These are phyloP conservation scores for Syrphus vitripennis DNA, from an alignment of 2,888 invertebrate species.

Conservation along the genomic window DNA sequence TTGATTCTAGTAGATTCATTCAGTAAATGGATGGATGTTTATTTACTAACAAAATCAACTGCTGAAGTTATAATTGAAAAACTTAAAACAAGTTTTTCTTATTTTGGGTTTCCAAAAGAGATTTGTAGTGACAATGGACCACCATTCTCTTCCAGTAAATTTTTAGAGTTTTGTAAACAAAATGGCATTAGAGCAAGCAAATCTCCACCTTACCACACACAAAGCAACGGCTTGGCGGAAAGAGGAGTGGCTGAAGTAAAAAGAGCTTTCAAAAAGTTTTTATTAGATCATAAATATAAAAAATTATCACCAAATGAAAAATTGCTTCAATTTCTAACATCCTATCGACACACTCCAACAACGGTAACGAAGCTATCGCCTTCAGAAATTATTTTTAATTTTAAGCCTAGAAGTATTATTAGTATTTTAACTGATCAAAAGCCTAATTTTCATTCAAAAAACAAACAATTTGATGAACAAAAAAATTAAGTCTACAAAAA, in stretches of 20 bases:
- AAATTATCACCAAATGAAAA: not conserved
- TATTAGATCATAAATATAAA: conserved; percentile 10
- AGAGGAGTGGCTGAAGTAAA: conserved; percentile 9
- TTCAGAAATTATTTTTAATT: conserved; percentile 32
- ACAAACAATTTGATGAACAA: not conserved
- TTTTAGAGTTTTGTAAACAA: conserved; percentile 25
- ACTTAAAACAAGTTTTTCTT: not conserved
- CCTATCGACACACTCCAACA: conserved; percentile 30
- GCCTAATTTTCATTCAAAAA: not conserved
- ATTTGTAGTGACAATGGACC: conserved; percentile 44
- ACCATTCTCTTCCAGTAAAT: conserved; percentile 32
- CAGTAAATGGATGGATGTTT: conserved; percentile 36
- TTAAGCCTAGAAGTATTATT: conserved; percentile 34
- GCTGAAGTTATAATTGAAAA: conserved; percentile 26
- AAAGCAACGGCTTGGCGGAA: conserved; percentile 23
- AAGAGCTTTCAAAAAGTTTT: conserved; percentile 24
- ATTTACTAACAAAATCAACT: conserved; percentile 9
- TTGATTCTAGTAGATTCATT: conserved; percentile 22
- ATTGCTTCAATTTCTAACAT: conserved; percentile 14
- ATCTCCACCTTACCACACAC: not conserved
- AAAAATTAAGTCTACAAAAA: not conserved
- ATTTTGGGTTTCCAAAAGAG: conserved; percentile 41
- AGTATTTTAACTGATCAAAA: not conserved
- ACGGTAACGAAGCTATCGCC: conserved; percentile 25
- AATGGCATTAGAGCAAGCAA: not conserved